Percentiles rank a stretch among this genome's conserved stretches.
phyloP scores from a whole-genome alignment of 2,113 vertebrate species.

The Axis porcinus region DNA sequence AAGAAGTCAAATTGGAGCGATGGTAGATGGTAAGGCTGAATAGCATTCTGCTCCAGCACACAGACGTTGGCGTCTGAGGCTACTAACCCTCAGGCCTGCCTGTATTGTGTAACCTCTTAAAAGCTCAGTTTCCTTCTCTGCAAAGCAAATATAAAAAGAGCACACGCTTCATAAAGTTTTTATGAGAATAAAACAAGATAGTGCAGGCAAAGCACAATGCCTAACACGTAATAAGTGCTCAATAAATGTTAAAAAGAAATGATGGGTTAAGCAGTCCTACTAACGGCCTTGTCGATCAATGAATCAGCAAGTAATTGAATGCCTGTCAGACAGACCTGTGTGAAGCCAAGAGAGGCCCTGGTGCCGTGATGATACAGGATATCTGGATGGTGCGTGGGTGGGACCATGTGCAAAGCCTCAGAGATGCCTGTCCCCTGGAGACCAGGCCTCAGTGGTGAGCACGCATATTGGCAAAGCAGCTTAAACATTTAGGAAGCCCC shows the following conservation, averaged over 20 bases:
- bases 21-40: neutral
- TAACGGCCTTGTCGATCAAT: neutral
- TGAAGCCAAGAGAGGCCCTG: neutral
- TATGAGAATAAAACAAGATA: neutral
- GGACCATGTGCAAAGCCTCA: neutral
- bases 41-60: neutral
- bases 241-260: neutral
- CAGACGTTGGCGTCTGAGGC: fast-evolving
- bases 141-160: slow-evolving; percentile 14
- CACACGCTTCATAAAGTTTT: neutral
- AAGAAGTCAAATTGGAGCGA: neutral
- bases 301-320: neutral
- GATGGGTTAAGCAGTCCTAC: neutral
- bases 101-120: neutral
- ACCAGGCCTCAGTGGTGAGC: neutral
- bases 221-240: neutral
- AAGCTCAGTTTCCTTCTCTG: neutral
- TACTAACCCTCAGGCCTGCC: neutral
- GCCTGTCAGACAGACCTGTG: neutral
- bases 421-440: neutral
- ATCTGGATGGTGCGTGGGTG: neutral
- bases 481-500: neutral
- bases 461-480: neutral
- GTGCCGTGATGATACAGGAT: neutral
- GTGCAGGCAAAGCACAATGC: neutral